Percentiles rank a stretch among this genome's conserved stretches.
Evolutionary conservation across 35 echinoderm and acorn worm genomes (phyloP).

Genomic region (Acanthaster planci): DNA sequence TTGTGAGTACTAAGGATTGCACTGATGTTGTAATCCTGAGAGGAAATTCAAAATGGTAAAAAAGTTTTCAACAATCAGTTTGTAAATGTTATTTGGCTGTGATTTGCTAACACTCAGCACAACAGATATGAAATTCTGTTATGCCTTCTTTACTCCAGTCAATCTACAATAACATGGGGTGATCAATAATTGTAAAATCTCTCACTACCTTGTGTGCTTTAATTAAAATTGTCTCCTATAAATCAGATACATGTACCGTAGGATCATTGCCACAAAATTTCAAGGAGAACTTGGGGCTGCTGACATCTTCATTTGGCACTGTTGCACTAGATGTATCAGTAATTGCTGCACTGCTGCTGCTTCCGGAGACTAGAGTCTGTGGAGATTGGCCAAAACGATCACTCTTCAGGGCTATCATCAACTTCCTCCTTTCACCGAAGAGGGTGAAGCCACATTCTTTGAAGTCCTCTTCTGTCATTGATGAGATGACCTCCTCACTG

Average conservation of each 20-base stretch:
- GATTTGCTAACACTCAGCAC: background rate
- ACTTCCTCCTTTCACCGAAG: background rate
- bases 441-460: slow-evolving; percentile 10
- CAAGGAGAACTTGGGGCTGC: background rate
- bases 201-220: background rate
- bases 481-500: background rate
- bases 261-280: background rate
- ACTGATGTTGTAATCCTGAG: background rate
- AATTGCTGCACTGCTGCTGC: background rate
- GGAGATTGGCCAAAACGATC: background rate
- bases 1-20: background rate
- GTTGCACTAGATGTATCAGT: background rate
- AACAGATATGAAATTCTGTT: background rate
- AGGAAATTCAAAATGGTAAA: background rate
- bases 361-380: background rate
- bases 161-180: no score
- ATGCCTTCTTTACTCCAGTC: background rate
- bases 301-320: background rate
- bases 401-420: background rate
- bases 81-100: background rate
- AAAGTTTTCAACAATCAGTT: background rate
- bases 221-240: background rate
- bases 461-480: background rate
- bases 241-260: background rate
- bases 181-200: background rate